Conservation (phyloP, 1,140 invertebrate genomes). For the Aphidius ervi region DNA sequence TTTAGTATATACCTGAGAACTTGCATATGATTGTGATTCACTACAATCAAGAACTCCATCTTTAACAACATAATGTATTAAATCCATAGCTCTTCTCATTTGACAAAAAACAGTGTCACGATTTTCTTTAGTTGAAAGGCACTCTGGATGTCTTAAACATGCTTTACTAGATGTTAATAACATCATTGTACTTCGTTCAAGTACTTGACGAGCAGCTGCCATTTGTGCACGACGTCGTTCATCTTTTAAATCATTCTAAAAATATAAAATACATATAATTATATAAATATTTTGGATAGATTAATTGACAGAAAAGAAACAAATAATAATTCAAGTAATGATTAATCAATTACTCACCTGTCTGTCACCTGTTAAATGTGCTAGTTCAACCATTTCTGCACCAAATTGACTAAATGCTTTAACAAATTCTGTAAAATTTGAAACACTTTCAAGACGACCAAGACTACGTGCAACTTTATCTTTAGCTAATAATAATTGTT, state of each 20-base stretch:
- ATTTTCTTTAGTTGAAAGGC: constrained; percentile 87
- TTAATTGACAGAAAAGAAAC: too few relatives aligned
- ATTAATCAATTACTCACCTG: constrained; percentile 34
- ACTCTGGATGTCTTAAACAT: constrained; percentile 91
- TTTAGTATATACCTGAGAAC: constrained; percentile 42
- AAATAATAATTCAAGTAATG: too few relatives aligned
- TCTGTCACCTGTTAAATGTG: constrained; percentile 78
- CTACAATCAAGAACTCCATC: constrained; percentile 76
- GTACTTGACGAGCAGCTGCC: constrained; percentile 86
- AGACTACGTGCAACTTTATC: constrained; percentile 88
- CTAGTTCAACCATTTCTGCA: constrained; percentile 96
- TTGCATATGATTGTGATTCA: constrained; percentile 51
- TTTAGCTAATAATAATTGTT: constrained; percentile 91
- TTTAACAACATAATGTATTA: constrained; percentile 96
- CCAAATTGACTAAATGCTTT: constrained; percentile 98
- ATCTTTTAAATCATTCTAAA: constrained; percentile 85
- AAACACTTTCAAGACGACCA: constrained; percentile 86
- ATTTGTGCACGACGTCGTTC: constrained; percentile 93
- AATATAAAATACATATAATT: background rate
- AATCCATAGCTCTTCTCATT: constrained; percentile 94
- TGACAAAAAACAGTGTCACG: constrained; percentile 96
- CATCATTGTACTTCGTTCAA: constrained; percentile 98
- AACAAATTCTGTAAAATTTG: constrained; percentile 98
- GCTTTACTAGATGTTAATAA: constrained; percentile 94
- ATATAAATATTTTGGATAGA: too few relatives aligned